Conservation (phyloP, 2,888 invertebrate genomes). For the Elysia crispata region DNA sequence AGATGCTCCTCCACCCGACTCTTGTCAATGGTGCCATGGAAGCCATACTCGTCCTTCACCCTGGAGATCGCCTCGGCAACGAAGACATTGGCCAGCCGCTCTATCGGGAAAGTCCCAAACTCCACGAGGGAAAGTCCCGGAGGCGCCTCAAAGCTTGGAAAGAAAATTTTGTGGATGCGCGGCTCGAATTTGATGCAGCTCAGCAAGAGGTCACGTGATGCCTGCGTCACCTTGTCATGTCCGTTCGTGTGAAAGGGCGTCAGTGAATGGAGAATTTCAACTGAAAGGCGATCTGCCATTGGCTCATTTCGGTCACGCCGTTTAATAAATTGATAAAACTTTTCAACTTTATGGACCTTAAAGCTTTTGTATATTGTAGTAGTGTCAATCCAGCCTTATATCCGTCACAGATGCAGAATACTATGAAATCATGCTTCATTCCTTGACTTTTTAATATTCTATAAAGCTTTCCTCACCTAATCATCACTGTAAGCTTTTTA, state of each 20-base stretch:
- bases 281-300: slow-evolving; percentile 54
- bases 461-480: too few relatives aligned
- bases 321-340: too few relatives aligned
- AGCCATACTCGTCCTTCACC: slow-evolving; percentile 66
- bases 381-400: too few relatives aligned
- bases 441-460: too few relatives aligned
- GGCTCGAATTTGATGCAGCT: slow-evolving; percentile 67
- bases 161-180: slow-evolving; percentile 68
- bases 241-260: slow-evolving; percentile 65
- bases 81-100: slow-evolving; percentile 64
- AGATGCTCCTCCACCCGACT: slow-evolving; percentile 61
- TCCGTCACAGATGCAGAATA: too few relatives aligned
- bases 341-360: too few relatives aligned
- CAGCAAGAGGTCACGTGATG: slow-evolving; percentile 68
- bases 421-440: too few relatives aligned
- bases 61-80: slow-evolving; percentile 68
- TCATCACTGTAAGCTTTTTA: too few relatives aligned
- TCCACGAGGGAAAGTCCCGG: slow-evolving; percentile 56
- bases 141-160: slow-evolving; percentile 63
- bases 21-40: slow-evolving; percentile 67
- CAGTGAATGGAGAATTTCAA: slow-evolving; percentile 66
- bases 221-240: slow-evolving; percentile 65
- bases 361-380: not conserved
- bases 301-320: too few relatives aligned
- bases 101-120: slow-evolving; percentile 65